Evolutionary conservation across 2,888 invertebrate species (phyloP).

Genomic region (Hemistola chrysoprasaria): DNA sequence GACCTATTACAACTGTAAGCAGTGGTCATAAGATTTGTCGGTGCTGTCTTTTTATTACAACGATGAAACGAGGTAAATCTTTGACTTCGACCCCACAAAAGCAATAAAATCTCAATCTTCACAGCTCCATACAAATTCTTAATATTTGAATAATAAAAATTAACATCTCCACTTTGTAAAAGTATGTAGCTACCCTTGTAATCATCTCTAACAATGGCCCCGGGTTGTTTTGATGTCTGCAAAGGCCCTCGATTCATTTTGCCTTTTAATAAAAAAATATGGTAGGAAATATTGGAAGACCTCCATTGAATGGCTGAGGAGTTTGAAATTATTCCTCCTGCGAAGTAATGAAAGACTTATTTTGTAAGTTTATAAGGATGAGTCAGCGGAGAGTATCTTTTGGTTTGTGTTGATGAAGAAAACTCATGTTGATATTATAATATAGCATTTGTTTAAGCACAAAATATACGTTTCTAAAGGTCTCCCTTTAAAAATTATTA

Average conservation of each 20-base stretch:
- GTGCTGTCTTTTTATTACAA: background rate
- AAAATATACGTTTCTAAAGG: too few relatives aligned
- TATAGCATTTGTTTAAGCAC: too few relatives aligned
- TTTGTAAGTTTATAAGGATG: conserved; percentile 17
- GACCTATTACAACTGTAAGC: too few relatives aligned
- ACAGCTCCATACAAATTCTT: conserved; percentile 43
- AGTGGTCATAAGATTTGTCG: too few relatives aligned
- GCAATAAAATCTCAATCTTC: conserved; percentile 19
- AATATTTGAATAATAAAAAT: conserved; percentile 71
- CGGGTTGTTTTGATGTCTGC: conserved; percentile 73
- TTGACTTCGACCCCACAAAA: background rate
- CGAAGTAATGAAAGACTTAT: conserved; percentile 12
- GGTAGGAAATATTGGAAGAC: conserved; percentile 45
- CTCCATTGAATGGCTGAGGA: conserved; percentile 35
- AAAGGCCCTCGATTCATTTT: conserved; percentile 73
- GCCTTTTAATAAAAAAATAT: conserved; percentile 66
- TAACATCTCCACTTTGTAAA: conserved; percentile 71
- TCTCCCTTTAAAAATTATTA: too few relatives aligned
- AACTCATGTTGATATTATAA: too few relatives aligned
- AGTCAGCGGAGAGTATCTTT: conserved; percentile 2
- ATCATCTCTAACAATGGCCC: conserved; percentile 73
- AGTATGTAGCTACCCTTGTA: conserved; percentile 59
- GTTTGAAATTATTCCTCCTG: conserved; percentile 23
- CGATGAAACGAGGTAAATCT: background rate
- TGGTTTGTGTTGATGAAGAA: background rate